Evolutionary conservation across 2,888 invertebrate species (phyloP), one percentile per base, ranked within the genome.

Genomic region (Drosophila subquinaria): DNA sequence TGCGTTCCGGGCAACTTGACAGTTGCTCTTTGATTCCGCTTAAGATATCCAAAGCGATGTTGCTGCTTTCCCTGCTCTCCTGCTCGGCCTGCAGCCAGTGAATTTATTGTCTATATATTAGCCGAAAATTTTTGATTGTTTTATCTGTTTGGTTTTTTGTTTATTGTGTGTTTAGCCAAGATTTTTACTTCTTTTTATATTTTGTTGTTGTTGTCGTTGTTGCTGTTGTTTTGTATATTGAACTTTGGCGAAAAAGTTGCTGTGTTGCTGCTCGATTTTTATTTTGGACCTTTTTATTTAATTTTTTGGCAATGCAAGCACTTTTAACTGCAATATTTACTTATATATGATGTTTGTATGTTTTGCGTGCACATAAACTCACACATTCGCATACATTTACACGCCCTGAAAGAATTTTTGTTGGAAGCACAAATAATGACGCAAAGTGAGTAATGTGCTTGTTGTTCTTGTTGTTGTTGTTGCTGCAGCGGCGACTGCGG

Each of bases 1-100:
- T 90, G 81, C 91, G 92, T 84, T 92, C 91, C 74, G 92, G 92
- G 92, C 92, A 92, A 93, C 92, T 92, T 87, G 91, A 90, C 72
- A 93, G 92, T 93, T 93, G 92, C 92, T 91, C 92, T 90, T 90
- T 92, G 70, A 93, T 73, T 81, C 90, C 91, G 87, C 89, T 90
- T 82, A 93, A 90, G 82, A 92, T 90, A 92, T 93, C 92, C 92
- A 93, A 92, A 92, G 84, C 82, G 88, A 72, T 70, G 70, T 70
- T 77, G 67, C 57, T 61, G 73, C 55, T 71, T 59, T 38, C 60
- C 61, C 61, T 71, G 23, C 23, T 23, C 23, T 23, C 23, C 23
- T 55, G 62, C 42, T 79, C 66, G 61, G 70, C 73, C 66, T 69
- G 62, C 74, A 64, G 73, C 74, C 73, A 79, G 67, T 82, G 57